A percentile compares a stretch with the other conserved stretches of the same genome.
These are phyloP conservation scores for Agapornis roseicollis DNA, from an alignment of 2,113 vertebrate genomes.

Conservation along the genomic window DNA sequence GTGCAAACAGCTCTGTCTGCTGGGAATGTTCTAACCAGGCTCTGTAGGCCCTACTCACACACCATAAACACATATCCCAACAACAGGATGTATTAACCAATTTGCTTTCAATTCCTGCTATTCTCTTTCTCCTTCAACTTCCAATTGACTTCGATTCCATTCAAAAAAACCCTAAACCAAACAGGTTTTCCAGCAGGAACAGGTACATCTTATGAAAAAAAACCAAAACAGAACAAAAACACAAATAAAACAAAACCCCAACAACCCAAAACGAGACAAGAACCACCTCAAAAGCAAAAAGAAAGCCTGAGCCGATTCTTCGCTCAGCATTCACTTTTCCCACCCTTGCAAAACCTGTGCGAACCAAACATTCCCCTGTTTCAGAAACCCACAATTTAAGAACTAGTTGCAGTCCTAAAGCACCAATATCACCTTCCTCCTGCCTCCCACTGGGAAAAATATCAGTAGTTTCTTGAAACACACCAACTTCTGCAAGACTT, in stretches of 20 bases:
- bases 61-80: not conserved
- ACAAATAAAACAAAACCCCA: not conserved
- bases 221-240: not conserved
- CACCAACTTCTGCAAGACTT: not conserved
- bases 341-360: not conserved
- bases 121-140: not conserved
- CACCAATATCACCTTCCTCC: not conserved
- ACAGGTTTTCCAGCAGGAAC: not conserved
- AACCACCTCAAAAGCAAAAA: not conserved
- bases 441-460: not conserved
- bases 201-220: not conserved
- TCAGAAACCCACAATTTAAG: not conserved
- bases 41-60: not conserved
- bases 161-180: not conserved
- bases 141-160: not conserved
- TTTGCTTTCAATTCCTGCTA: not conserved
- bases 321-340: not conserved
- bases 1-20: not conserved
- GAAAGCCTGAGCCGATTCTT: not conserved
- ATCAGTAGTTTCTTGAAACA: not conserved
- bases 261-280: not conserved
- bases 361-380: not conserved
- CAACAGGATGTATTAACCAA: not conserved
- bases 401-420: not conserved
- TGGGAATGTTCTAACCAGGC: constrained; percentile 15